Base-by-base conservation (phyloP, 2,888 invertebrate species). In the Apodemia mormo region DNA sequence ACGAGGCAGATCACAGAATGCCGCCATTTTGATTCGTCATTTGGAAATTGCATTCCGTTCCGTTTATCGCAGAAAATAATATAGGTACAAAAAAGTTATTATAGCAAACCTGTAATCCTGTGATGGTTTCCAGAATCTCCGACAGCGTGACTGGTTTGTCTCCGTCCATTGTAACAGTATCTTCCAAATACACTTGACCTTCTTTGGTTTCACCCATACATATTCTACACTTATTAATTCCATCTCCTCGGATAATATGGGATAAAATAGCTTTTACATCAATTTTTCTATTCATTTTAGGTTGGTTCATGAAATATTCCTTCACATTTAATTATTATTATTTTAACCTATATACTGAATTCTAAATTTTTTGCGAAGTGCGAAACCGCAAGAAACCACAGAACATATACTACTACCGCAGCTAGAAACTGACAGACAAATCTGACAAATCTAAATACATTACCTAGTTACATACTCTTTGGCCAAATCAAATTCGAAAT, bases 191-290 rank as follows among this genome's bases (percentile, higher is more conserved):
- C 40, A 93, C 92, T 79, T 89, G 91, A 5, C 93, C 93, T 73
- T 92, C 90, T 1, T 86, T 80, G 0, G 93, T 92, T 70, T 90
- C 92, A 1, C 92, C 92, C 90, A 93, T 87, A 74, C 93, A 93
- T 76, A 92, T 92, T 78, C 92, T 82, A 76, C 92, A 93, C 85
- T 84, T 89, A 71, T 92, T 87, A 61, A 82, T 79, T 3, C 93
- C 93, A 75, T 93, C 92, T 73, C 92, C 92, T 71, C 85, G 82
- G 40, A 92, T 85, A 72, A 93, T 88, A 76, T 93, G 92, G n/a
- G 92, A 91, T 71, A 93, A 85, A 71, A 93, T 80, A 7, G 92
- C 90, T 74, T 90, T 93, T 54, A 92, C 79, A 74, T 93, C 88
- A 56, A 93, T 86, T 84, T 90, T 85, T 33, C 88, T 85, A 71